These are phyloP conservation scores for Drosophila borborema DNA, from an alignment of 2,888 invertebrate genomes.

Conservation along the genomic window DNA sequence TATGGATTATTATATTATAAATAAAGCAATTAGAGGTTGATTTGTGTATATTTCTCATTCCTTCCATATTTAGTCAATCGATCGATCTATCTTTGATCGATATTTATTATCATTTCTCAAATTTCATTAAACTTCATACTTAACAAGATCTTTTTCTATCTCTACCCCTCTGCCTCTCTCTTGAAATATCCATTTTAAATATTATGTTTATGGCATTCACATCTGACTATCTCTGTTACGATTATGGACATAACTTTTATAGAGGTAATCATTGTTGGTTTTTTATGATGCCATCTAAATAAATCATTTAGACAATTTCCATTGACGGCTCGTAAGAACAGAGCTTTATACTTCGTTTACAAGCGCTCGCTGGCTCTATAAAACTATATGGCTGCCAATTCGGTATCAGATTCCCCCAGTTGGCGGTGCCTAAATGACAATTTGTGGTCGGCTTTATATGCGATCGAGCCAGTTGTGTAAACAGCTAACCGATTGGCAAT, in stretches of 20 bases:
- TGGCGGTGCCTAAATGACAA: constrained; percentile 67
- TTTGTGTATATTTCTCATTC: background rate
- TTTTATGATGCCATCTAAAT: constrained; percentile 39
- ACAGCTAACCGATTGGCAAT: constrained; percentile 61
- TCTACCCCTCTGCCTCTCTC: background rate
- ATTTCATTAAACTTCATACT: background rate
- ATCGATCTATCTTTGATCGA: background rate
- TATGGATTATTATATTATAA: too few relatives aligned
- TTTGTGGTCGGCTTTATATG: constrained; percentile 67
- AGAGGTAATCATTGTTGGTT: constrained; percentile 11
- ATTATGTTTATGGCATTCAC: constrained; percentile 1
- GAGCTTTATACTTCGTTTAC: constrained; percentile 37
- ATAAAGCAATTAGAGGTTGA: too few relatives aligned
- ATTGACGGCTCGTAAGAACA: constrained; percentile 36
- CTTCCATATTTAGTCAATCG: background rate
- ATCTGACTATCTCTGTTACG: constrained; percentile 2
- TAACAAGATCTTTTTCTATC: background rate
- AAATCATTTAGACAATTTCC: constrained; percentile 31
- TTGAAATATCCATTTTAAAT: background rate
- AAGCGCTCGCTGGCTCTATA: constrained; percentile 47
- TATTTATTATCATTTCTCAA: background rate
- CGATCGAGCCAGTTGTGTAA: constrained; percentile 38
- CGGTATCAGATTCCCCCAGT: constrained; percentile 36
- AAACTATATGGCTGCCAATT: constrained; percentile 71
- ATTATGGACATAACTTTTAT: constrained; percentile 14